Conservation (phyloP, 1,140 invertebrate genomes). For the Pemphigus obesinymphae region DNA sequence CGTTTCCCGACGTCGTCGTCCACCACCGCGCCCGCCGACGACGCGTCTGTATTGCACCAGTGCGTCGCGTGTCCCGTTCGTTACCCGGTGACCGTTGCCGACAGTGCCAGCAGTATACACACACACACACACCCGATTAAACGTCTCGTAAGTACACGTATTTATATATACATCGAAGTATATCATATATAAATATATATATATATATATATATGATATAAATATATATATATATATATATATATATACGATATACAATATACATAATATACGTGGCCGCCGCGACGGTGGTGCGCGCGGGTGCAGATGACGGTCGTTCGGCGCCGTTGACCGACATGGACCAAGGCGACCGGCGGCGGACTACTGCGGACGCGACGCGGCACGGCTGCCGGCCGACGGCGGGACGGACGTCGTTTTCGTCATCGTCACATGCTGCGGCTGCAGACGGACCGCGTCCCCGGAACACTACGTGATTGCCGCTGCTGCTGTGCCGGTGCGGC, state of each 20-base stretch:
- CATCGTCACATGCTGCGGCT: neutral
- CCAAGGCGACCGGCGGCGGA: neutral
- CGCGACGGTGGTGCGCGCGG: neutral
- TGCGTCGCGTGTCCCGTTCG: neutral
- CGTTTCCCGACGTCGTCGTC: neutral
- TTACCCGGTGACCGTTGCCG: neutral
- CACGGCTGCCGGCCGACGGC: neutral
- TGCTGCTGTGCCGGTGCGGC: neutral
- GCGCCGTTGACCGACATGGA: conserved; percentile 1
- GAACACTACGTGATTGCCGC: neutral
- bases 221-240: too few relatives aligned
- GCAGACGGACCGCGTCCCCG: neutral
- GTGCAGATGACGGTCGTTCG: neutral
- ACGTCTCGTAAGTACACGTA: too few relatives aligned
- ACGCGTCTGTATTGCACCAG: too few relatives aligned
- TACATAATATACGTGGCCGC: too few relatives aligned
- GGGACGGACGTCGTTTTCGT: neutral
- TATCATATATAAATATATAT: too few relatives aligned
- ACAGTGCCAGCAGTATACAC: neutral
- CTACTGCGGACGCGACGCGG: neutral
- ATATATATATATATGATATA: too few relatives aligned
- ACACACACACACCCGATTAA: too few relatives aligned
- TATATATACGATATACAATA: too few relatives aligned
- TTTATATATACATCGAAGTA: too few relatives aligned
- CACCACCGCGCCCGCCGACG: neutral